phyloP scores from a whole-genome alignment of 1,140 invertebrate genomes.

The Temnothorax nylanderi region DNA sequence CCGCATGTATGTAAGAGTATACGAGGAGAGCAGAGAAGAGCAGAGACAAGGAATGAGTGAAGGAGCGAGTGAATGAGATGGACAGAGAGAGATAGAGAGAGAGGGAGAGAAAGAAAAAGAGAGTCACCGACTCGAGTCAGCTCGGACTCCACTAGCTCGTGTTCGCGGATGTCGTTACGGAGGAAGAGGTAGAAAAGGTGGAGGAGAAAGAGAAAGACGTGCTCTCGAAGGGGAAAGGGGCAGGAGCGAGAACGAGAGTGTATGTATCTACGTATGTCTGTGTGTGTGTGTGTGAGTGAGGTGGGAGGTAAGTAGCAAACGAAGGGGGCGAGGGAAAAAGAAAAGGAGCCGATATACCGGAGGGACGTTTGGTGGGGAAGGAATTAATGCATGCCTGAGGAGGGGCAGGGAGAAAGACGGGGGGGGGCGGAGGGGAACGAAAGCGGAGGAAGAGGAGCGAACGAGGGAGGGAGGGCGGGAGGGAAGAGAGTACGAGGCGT shows the following conservation, averaged over 20 bases:
- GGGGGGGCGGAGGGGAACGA: constrained; percentile 27
- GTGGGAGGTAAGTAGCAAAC: constrained; percentile 56
- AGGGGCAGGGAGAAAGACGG: constrained; percentile 40
- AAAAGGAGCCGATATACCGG: constrained; percentile 48
- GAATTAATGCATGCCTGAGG: constrained; percentile 48
- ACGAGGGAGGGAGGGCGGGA: constrained; percentile 54
- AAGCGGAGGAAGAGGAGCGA: constrained; percentile 27
- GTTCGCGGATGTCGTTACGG: constrained; percentile 76
- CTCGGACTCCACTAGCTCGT: constrained; percentile 28
- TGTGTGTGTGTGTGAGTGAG: constrained; percentile 60
- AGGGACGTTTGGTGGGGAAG: constrained; percentile 28
- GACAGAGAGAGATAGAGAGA: too few relatives aligned
- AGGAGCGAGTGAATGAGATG: not conserved
- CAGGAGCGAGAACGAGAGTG: constrained; percentile 58
- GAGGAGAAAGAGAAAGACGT: constrained; percentile 59
- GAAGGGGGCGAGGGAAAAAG: constrained; percentile 13
- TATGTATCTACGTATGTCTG: constrained; percentile 33
- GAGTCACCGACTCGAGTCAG: not conserved
- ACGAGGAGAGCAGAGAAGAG: not conserved
- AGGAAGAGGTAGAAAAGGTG: constrained; percentile 61
- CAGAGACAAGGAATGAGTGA: not conserved
- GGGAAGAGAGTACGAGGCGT: constrained; percentile 76
- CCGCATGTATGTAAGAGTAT: constrained; percentile 73
- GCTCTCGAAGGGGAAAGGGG: constrained; percentile 63
- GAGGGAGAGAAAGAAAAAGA: not conserved